Percentiles rank a stretch among this genome's conserved stretches.
Evolutionary conservation across 2,113 vertebrate genomes (phyloP).

Genomic region (Sisor rabdophorus): DNA sequence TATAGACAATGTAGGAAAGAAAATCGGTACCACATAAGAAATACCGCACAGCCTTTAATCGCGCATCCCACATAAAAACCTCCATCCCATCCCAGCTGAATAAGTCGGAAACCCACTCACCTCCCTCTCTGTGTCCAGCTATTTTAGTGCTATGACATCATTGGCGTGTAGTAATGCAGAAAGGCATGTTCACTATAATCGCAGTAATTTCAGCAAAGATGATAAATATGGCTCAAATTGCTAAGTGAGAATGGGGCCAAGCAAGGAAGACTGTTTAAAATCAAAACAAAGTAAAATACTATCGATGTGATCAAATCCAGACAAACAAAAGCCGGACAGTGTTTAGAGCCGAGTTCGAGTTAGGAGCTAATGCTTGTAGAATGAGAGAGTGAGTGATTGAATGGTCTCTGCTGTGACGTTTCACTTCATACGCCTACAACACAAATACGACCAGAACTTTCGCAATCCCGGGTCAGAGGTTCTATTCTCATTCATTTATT

Average conservation of each 20-base stretch:
- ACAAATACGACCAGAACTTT: constrained; percentile 17
- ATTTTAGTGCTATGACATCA: constrained; percentile 65
- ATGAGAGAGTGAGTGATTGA: neutral
- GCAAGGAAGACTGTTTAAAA: constrained; percentile 6
- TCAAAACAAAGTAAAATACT: neutral
- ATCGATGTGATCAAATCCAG: neutral
- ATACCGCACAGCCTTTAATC: constrained; percentile 14
- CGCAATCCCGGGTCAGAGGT: neutral
- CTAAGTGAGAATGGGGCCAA: neutral
- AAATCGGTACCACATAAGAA: constrained; percentile 2
- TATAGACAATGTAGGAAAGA: constrained; percentile 10
- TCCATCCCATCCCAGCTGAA: constrained; percentile 47
- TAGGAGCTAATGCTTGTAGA: neutral
- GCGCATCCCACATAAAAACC: constrained; percentile 34
- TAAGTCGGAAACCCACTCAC: constrained; percentile 47
- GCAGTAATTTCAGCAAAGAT: constrained; percentile 54
- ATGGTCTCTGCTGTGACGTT: neutral
- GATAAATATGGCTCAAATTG: constrained; percentile 51
- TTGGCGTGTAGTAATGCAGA: constrained; percentile 58
- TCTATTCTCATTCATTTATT: no score
- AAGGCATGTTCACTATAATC: constrained; percentile 66
- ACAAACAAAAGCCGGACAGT: neutral
- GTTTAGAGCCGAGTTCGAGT: neutral
- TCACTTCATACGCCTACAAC: neutral
- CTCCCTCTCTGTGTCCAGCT: constrained; percentile 61